Percentiles rank a stretch among this genome's conserved stretches.
Evolutionary conservation across 2,888 invertebrate genomes (phyloP).

Genomic region (Itoplectis maculator): DNA sequence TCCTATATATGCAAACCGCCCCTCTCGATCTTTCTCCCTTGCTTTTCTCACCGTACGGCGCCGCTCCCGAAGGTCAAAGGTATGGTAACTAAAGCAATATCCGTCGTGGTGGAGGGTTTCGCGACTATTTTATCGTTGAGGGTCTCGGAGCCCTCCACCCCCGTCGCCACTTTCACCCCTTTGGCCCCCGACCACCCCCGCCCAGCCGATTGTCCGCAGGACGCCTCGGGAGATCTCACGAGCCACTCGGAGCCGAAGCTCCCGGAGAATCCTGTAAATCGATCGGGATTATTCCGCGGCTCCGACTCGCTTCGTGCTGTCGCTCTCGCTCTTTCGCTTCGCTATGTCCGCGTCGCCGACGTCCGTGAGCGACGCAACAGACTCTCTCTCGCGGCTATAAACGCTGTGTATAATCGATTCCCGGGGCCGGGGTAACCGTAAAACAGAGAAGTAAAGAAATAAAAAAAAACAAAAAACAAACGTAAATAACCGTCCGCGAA

Average conservation of each 20-base stretch:
- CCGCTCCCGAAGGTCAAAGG: slow-evolving; percentile 67
- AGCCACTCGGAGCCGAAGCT: slow-evolving; percentile 24
- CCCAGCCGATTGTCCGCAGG: slow-evolving; percentile 5
- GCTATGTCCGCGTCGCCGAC: background rate
- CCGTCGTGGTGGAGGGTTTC: slow-evolving; percentile 67
- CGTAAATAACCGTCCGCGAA: no score
- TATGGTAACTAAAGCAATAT: slow-evolving; percentile 81
- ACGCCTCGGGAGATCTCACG: slow-evolving; percentile 45
- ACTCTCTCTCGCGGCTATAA: no score
- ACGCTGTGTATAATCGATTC: no score
- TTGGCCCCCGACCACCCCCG: no score
- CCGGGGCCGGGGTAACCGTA: no score
- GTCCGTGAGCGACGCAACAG: no score
- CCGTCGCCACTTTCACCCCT: no score
- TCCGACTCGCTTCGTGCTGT: slow-evolving; percentile 33
- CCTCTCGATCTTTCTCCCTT: slow-evolving; percentile 32
- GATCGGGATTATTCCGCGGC: slow-evolving; percentile 53
- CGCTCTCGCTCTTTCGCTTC: no score
- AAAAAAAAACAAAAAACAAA: no score
- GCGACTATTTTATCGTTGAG: slow-evolving; percentile 60
- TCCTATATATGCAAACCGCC: no score
- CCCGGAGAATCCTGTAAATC: slow-evolving; percentile 50
- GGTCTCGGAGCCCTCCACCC: slow-evolving; percentile 20
- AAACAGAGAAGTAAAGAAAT: no score
- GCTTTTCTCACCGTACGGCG: slow-evolving; percentile 30